A percentile compares a stretch with the other conserved stretches of the same genome.
Conservation (phyloP, 1,140 invertebrate genomes). For the Heliconius eleuchia region DNA sequence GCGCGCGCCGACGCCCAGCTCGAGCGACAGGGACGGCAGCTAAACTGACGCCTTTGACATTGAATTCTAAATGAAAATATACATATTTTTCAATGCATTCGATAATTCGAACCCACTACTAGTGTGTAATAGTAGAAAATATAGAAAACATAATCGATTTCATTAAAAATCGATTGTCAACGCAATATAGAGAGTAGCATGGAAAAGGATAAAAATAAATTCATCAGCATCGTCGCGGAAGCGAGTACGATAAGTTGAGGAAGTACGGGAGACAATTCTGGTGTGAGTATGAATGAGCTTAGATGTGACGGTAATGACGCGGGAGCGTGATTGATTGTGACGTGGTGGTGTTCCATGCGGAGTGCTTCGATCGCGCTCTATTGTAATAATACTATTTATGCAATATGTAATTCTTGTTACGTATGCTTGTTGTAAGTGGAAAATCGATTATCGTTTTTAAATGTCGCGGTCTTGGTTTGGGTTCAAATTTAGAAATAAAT, state of each 20-base stretch:
- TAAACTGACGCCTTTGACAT: constrained; percentile 55
- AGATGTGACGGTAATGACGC: constrained; percentile 60
- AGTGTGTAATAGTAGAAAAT: not conserved
- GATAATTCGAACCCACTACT: constrained; percentile 13
- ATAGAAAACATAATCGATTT: not conserved
- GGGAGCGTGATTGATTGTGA: constrained; percentile 55
- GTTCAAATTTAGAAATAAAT: too few relatives aligned
- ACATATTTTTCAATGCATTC: constrained; percentile 43
- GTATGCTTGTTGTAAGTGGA: not conserved
- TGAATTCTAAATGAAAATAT: constrained; percentile 56
- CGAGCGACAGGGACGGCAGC: constrained; percentile 74
- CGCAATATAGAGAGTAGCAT: constrained; percentile 49
- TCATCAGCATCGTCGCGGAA: constrained; percentile 70
- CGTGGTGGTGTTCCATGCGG: constrained; percentile 37
- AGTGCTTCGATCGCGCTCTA: constrained; percentile 37
- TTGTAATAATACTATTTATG: constrained; percentile 14
- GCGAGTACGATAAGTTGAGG: constrained; percentile 42
- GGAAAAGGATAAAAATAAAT: constrained; percentile 78
- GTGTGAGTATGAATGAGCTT: constrained; percentile 69
- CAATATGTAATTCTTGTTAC: not conserved
- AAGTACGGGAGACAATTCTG: constrained; percentile 63
- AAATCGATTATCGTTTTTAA: too few relatives aligned
- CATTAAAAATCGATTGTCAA: constrained; percentile 34
- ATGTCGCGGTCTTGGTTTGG: too few relatives aligned
- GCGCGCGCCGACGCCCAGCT: constrained; percentile 76